A percentile compares a stretch with the other conserved stretches of the same genome.
These are phyloP conservation scores for Tuberolachnus salignus DNA, from an alignment of 2,888 invertebrate species.

Conservation along the genomic window DNA sequence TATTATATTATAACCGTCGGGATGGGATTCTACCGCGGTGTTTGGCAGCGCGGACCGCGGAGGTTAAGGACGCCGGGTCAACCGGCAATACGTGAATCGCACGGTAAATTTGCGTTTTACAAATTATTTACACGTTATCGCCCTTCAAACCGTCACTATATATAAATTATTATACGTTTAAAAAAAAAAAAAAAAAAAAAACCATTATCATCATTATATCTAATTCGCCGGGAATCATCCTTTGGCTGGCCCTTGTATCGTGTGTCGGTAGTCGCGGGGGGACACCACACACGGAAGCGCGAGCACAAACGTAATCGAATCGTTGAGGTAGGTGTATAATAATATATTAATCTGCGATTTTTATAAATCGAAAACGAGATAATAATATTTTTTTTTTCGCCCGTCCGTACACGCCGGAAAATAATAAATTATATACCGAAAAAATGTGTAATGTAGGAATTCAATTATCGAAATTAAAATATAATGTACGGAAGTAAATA, in stretches of 20 bases:
- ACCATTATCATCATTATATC: not conserved
- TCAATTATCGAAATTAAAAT: no score
- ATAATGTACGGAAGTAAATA: no score
- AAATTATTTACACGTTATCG: constrained; percentile 1
- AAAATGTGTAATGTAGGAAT: no score
- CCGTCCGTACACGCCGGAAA: no score
- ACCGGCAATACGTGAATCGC: constrained; percentile 15
- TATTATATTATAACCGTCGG: constrained; percentile 11
- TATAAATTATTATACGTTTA: not conserved
- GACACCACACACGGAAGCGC: not conserved
- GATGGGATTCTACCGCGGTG: constrained; percentile 24
- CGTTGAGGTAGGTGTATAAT: no score
- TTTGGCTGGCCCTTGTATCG: not conserved
- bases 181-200: no score
- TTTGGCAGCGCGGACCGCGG: not conserved
- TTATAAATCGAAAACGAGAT: not conserved
- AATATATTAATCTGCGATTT: no score
- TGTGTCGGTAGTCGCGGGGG: not conserved
- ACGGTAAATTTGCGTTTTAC: constrained; percentile 1
- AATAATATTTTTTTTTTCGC: not conserved
- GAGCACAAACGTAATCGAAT: not conserved
- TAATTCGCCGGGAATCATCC: no score
- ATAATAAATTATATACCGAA: no score
- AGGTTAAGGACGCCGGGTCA: constrained; percentile 41
- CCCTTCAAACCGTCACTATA: constrained; percentile 11